Evolutionary conservation across 2,113 vertebrate species (phyloP).

Genomic region (Urocynchramus pylzowi): DNA sequence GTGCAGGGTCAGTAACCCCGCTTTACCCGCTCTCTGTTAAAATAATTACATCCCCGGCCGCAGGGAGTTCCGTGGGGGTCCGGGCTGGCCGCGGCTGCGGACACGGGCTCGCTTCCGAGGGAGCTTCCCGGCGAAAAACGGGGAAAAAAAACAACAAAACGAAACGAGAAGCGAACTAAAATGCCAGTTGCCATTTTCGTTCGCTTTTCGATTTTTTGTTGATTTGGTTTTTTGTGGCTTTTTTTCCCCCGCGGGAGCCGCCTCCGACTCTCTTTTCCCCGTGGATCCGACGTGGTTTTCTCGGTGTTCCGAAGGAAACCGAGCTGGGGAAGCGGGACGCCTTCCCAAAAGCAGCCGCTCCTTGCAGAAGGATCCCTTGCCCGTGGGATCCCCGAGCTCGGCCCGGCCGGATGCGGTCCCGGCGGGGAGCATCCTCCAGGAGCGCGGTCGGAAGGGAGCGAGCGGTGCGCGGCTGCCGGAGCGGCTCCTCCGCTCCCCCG

Average conservation of each 20-base stretch:
- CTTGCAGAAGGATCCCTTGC: neutral
- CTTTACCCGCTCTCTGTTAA: neutral
- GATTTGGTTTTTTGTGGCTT: neutral
- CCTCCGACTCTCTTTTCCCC: neutral
- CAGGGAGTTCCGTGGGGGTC: neutral
- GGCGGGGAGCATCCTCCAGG: neutral
- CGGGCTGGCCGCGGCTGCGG: neutral
- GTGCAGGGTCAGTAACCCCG: neutral
- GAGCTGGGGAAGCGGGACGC: neutral
- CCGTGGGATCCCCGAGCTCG: neutral
- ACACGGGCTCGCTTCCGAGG: neutral
- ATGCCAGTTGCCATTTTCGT: neutral
- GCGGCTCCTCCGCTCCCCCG: neutral
- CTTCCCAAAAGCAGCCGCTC: neutral
- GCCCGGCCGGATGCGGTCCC: no score
- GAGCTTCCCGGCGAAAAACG: neutral
- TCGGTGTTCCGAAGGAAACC: neutral
- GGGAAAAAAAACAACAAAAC: neutral
- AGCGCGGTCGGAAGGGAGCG: neutral
- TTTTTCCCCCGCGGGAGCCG: rapidly evolving
- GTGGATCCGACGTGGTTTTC: neutral
- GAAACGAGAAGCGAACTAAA: neutral
- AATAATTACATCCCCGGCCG: neutral
- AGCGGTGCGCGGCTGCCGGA: neutral
- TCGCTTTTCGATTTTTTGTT: neutral